Evolutionary conservation across 2,888 invertebrate species (phyloP).

Genomic region (Therioaphis trifolii): DNA sequence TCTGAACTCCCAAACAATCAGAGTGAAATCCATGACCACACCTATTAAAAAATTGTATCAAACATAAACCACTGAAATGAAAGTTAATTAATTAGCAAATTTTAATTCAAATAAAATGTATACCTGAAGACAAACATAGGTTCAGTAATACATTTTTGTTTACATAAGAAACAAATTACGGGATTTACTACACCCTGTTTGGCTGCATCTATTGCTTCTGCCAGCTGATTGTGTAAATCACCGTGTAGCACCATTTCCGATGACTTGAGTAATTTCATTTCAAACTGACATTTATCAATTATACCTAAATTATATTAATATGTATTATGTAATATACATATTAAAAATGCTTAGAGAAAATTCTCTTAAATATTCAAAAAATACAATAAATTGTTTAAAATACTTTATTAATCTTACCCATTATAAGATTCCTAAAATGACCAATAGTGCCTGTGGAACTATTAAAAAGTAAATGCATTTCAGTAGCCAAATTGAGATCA

Average conservation of each 20-base stretch:
- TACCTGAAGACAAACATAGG: conserved; percentile 65
- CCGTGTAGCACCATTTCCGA: conserved; percentile 76
- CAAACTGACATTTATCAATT: conserved; percentile 81
- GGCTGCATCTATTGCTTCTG: conserved; percentile 65
- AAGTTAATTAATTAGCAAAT: conserved; percentile 27
- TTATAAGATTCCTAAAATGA: conserved; percentile 71
- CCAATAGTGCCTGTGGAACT: conserved; percentile 72
- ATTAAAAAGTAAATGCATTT: conserved; percentile 71
- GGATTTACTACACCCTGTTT: conserved; percentile 65
- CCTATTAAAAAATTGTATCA: conserved; percentile 61
- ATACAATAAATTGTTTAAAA: background rate
- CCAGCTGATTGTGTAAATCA: conserved; percentile 75
- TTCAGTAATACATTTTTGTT: conserved; percentile 54
- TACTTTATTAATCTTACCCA: conserved; percentile 68
- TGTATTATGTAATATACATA: background rate
- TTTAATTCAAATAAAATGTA: background rate
- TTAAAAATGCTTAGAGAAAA: background rate
- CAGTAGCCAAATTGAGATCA: conserved; percentile 71
- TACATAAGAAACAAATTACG: conserved; percentile 59
- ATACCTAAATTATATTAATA: conserved; percentile 73
- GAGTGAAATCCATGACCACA: conserved; percentile 67
- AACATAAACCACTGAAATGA: background rate
- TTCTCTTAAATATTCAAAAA: background rate
- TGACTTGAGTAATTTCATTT: conserved; percentile 78
- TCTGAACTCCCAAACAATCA: conserved; percentile 65